phyloP scores from a whole-genome alignment of 2,797 vertebrate genomes.

The Alosa sapidissima region DNA sequence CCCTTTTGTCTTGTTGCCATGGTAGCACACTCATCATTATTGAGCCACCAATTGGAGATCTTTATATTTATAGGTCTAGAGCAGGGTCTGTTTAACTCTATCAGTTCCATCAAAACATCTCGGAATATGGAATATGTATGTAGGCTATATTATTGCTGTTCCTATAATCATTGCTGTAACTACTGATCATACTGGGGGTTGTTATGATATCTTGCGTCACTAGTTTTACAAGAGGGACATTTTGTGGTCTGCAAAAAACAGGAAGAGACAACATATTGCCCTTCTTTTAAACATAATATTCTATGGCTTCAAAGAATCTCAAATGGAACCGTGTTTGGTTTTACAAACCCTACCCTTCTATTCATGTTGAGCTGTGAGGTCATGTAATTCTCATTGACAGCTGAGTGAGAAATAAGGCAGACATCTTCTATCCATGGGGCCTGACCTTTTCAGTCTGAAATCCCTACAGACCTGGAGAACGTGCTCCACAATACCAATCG shows the following conservation, averaged over 20 bases:
- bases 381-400: neutral
- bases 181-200: too few relatives aligned
- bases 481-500: neutral
- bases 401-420: neutral
- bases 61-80: conserved; percentile 71
- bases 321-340: neutral
- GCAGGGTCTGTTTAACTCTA: conserved; percentile 60
- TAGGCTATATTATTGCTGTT: neutral
- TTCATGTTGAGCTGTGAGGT: neutral
- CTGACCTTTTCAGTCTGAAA: conserved; percentile 2
- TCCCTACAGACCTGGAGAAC: neutral
- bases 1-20: conserved; percentile 73
- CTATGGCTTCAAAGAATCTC: neutral
- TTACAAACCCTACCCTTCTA: neutral
- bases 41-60: conserved; percentile 72
- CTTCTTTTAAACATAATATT: neutral
- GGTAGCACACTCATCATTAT: conserved; percentile 71
- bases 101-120: neutral
- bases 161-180: too few relatives aligned
- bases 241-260: neutral
- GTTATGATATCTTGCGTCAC: neutral
- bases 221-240: neutral
- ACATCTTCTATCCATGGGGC: neutral
- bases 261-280: neutral
- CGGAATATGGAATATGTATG: neutral